These are phyloP conservation scores for Ptyas mucosa DNA, from an alignment of 2,113 vertebrate species.

Conservation along the genomic window DNA sequence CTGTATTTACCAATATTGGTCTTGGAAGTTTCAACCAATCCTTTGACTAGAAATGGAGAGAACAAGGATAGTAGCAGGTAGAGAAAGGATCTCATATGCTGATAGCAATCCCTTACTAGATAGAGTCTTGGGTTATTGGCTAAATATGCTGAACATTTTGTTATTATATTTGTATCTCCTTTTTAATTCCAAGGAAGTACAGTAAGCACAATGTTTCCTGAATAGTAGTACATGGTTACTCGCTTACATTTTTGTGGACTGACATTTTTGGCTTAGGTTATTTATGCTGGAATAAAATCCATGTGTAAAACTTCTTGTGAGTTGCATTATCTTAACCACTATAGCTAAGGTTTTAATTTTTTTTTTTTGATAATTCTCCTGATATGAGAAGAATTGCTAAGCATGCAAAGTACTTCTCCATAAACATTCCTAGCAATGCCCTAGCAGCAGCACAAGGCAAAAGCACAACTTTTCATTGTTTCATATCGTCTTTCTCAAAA, in stretches of 20 bases:
- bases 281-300: not conserved
- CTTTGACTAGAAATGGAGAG: not conserved
- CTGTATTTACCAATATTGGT: not conserved
- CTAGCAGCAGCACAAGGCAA: not conserved
- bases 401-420: not conserved
- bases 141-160: not conserved
- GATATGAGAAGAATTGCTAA: not conserved
- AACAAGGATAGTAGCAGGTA: not conserved
- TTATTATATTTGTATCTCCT: not conserved
- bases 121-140: not conserved
- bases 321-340: not conserved
- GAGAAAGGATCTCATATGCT: not conserved
- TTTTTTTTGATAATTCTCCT: not conserved
- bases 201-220: not conserved
- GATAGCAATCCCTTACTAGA: not conserved
- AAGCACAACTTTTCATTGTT: not conserved
- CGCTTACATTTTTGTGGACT: not conserved
- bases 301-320: not conserved
- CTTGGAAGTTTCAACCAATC: not conserved
- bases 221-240: not conserved
- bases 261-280: not conserved
- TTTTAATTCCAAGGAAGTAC: not conserved
- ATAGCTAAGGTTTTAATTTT: not conserved
- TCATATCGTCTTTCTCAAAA: slow-evolving; percentile 38
- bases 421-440: not conserved